These are phyloP conservation scores for Plutella xylostella DNA, from an alignment of 2,888 invertebrate species.

Conservation along the genomic window DNA sequence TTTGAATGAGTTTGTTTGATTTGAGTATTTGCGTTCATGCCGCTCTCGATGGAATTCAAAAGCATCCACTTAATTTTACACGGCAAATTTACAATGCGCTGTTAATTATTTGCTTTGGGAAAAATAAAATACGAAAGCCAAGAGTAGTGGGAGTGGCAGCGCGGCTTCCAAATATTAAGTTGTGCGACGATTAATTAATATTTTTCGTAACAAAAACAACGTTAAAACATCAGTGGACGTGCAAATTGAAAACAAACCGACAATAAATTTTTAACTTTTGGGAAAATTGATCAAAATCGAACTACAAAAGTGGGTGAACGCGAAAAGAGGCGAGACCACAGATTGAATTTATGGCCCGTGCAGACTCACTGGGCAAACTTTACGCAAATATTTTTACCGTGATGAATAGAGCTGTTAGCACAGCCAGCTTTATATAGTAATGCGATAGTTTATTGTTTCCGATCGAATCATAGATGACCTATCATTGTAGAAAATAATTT, in stretches of 20 bases:
- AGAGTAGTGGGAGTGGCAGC: too few species aligned
- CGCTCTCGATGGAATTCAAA: constrained; percentile 14
- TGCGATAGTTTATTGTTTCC: too few species aligned
- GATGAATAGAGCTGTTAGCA: constrained; percentile 2
- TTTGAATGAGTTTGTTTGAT: constrained; percentile 40
- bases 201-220: too few species aligned
- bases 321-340: constrained; percentile 50
- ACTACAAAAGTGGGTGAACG: constrained; percentile 49
- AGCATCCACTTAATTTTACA: not conserved
- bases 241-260: constrained; percentile 50
- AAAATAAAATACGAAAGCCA: too few species aligned
- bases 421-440: not conserved
- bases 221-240: constrained; percentile 34
- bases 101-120: not conserved
- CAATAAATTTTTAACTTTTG: constrained; percentile 62
- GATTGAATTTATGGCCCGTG: constrained; percentile 55
- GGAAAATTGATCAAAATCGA: constrained; percentile 60
- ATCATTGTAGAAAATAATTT: too few species aligned
- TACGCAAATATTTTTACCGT: constrained; percentile 26
- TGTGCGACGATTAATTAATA: too few species aligned
- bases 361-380: constrained; percentile 41
- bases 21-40: constrained; percentile 36
- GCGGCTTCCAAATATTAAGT: too few species aligned
- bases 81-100: not conserved
- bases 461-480: too few species aligned